phyloP scores from a whole-genome alignment of 2,113 vertebrate species.

The Ochotona curzoniae region DNA sequence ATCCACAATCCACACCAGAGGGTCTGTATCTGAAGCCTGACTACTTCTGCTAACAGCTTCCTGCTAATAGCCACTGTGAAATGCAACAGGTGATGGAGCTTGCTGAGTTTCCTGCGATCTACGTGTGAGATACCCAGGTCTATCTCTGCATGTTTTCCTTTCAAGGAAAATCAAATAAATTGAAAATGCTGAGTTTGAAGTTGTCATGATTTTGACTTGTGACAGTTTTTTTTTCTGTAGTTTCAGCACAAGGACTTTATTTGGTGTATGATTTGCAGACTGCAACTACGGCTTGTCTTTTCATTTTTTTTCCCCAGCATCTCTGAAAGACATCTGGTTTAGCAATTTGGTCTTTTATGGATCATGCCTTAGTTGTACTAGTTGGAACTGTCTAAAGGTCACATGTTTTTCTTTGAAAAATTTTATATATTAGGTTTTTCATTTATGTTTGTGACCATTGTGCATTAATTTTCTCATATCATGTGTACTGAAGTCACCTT shows the following conservation, averaged over 20 bases:
- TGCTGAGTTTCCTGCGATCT: no score
- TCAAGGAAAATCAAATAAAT: no score
- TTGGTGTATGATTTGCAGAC: background rate
- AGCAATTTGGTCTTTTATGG: background rate
- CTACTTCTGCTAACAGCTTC: no score
- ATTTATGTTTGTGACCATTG: background rate
- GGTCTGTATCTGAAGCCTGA: no score
- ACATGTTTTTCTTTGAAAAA: background rate
- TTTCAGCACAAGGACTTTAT: background rate
- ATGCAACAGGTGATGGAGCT: no score
- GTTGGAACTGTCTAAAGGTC: background rate
- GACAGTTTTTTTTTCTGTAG: background rate
- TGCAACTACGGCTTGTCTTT: background rate
- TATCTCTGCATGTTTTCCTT: no score
- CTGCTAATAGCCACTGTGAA: no score
- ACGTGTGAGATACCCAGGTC: no score
- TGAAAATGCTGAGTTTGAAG: background rate
- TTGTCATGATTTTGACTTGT: background rate
- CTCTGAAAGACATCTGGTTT: background rate
- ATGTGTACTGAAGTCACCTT: background rate
- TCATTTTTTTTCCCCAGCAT: background rate
- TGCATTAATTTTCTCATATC: background rate
- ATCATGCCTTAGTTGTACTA: background rate
- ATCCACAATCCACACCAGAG: no score
- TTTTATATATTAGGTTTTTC: slow-evolving; percentile 3